phyloP scores from a whole-genome alignment of 2,113 vertebrate species.

The Fukomys damarensis region DNA sequence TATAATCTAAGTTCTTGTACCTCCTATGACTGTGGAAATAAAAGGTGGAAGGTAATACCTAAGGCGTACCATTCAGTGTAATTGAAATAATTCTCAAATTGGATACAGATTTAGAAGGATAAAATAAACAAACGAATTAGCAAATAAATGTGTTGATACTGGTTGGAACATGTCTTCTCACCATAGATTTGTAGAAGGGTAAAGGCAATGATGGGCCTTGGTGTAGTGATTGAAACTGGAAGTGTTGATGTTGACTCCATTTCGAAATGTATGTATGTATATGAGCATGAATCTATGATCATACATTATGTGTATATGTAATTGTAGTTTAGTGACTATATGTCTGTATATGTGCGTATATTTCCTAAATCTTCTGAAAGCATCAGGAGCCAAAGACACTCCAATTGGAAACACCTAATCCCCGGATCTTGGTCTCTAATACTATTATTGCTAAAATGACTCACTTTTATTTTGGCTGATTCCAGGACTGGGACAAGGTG shows the following conservation, averaged over 20 bases:
- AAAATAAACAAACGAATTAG: neutral
- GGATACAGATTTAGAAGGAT: constrained; percentile 3
- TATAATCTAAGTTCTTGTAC: neutral
- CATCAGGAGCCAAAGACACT: neutral
- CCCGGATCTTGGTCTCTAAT: neutral
- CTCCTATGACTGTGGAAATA: neutral
- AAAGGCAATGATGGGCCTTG: neutral
- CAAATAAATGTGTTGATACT: neutral
- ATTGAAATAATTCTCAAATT: neutral
- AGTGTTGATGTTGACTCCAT: neutral
- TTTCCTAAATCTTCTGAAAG: neutral
- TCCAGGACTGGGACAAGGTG: neutral
- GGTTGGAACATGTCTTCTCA: neutral
- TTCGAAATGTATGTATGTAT: neutral
- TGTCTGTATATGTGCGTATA: neutral
- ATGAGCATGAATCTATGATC: neutral
- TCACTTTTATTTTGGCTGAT: neutral
- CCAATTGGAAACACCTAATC: neutral
- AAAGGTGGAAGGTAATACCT: neutral
- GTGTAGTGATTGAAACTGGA: neutral
- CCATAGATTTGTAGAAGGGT: neutral
- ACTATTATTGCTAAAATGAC: neutral
- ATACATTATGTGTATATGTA: neutral
- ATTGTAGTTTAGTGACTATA: neutral
- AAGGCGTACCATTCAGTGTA: neutral